phyloP scores from a whole-genome alignment of 2,797 vertebrate genomes.

The Leptatherina wallacei region DNA sequence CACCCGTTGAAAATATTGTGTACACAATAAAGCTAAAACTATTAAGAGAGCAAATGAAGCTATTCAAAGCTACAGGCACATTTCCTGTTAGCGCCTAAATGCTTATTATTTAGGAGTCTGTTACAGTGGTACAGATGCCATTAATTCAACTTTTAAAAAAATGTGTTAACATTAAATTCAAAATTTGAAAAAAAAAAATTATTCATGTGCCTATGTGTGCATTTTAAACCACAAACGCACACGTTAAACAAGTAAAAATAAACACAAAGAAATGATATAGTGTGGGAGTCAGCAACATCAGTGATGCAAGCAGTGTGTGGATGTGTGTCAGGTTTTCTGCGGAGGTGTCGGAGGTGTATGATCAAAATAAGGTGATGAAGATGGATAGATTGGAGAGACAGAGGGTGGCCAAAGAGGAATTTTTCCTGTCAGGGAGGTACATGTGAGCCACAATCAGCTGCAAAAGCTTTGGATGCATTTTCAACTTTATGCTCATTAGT shows the following conservation, averaged over 20 bases:
- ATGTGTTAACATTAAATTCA: neutral
- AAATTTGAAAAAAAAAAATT: neutral
- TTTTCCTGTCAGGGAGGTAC: neutral
- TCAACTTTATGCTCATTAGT: constrained; percentile 10
- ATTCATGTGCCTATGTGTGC: neutral
- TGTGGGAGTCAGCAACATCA: constrained; percentile 7
- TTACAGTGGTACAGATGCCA: neutral
- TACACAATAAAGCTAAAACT: neutral
- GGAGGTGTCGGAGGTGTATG: neutral
- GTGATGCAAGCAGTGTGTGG: neutral
- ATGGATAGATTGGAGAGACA: neutral
- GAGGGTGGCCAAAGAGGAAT: neutral
- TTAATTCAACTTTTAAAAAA: neutral
- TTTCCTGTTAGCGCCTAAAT: neutral
- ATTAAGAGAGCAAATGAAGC: neutral
- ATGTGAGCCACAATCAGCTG: constrained; percentile 7
- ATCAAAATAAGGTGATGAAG: constrained; percentile 8
- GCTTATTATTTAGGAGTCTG: neutral
- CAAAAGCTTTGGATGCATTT: constrained; percentile 1
- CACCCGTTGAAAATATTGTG: neutral
- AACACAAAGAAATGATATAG: neutral
- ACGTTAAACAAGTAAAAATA: neutral
- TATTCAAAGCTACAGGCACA: neutral
- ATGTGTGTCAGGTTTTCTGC: neutral
- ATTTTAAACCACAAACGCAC: neutral